Evolutionary conservation across 2,888 invertebrate species (phyloP).

Genomic region (Gerris lacustris): DNA sequence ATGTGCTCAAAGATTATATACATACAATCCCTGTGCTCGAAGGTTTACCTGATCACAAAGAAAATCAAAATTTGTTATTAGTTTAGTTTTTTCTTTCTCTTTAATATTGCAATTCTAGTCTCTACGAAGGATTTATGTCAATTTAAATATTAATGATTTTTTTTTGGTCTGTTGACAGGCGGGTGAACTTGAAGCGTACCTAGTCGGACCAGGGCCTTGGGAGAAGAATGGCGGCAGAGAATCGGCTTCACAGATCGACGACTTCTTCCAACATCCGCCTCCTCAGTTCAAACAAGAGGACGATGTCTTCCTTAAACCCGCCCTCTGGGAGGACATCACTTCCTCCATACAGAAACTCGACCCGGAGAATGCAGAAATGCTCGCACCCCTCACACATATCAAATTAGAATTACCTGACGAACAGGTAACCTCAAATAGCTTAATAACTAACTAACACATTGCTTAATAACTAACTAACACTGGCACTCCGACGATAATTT

Average conservation of each 20-base stretch:
- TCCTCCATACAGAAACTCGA: conserved; percentile 82
- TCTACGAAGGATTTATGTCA: too few species aligned
- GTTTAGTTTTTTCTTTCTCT: too few species aligned
- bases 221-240: conserved; percentile 43
- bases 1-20: too few species aligned
- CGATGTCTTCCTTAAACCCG: conserved; percentile 75
- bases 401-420: conserved; percentile 66
- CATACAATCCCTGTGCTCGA: too few species aligned
- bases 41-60: too few species aligned
- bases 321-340: conserved; percentile 84
- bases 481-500: too few species aligned
- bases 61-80: too few species aligned
- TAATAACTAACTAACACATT: conserved; percentile 51
- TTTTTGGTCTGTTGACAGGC: conserved; percentile 23
- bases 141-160: background rate
- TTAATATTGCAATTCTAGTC: too few species aligned
- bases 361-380: conserved; percentile 78
- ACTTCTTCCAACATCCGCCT: conserved; percentile 51
- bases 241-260: conserved; percentile 51
- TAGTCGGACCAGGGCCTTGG: conserved; percentile 40
- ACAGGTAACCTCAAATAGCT: conserved; percentile 80
- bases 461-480: conserved; percentile 27
- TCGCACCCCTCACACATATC: conserved; percentile 47
- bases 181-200: conserved; percentile 65
- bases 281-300: conserved; percentile 48